phyloP scores from a whole-genome alignment of 2,888 invertebrate species.

The Stenotaenia linearis region DNA sequence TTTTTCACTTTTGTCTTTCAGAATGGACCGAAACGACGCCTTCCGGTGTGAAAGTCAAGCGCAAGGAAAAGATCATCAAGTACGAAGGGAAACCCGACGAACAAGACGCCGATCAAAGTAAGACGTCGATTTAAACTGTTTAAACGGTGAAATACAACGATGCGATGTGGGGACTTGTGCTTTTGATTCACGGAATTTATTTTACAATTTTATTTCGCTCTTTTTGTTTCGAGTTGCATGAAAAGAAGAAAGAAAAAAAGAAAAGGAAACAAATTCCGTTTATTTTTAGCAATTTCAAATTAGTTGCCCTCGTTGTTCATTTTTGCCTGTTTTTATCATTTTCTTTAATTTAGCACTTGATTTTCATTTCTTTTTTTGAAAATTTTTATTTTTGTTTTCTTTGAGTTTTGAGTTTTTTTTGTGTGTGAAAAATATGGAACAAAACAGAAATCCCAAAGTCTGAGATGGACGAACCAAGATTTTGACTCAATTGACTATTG shows the following conservation, averaged over 20 bases:
- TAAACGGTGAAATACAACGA: background rate
- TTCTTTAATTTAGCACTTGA: background rate
- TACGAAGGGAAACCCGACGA: background rate
- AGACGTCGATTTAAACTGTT: background rate
- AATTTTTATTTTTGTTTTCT: background rate
- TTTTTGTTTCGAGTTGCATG: background rate
- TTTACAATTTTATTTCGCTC: background rate
- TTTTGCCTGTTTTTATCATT: background rate
- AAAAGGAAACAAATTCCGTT: background rate
- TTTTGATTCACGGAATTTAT: background rate
- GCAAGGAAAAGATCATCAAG: conserved; percentile 31
- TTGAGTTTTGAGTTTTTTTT: background rate
- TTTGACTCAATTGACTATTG: conserved; percentile 2
- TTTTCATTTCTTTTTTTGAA: background rate
- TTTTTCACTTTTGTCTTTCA: conserved; percentile 23
- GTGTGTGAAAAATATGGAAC: background rate
- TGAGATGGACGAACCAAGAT: no score
- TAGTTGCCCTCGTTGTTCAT: background rate
- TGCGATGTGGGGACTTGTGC: background rate
- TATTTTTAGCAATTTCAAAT: background rate
- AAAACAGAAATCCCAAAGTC: background rate
- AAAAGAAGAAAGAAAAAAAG: background rate
- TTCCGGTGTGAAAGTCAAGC: conserved; percentile 30
- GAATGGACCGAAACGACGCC: conserved; percentile 35
- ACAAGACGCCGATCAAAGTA: conserved; percentile 11